Evolutionary conservation across 1,140 invertebrate genomes (phyloP).

Genomic region (Cyphomyrmex costatus): DNA sequence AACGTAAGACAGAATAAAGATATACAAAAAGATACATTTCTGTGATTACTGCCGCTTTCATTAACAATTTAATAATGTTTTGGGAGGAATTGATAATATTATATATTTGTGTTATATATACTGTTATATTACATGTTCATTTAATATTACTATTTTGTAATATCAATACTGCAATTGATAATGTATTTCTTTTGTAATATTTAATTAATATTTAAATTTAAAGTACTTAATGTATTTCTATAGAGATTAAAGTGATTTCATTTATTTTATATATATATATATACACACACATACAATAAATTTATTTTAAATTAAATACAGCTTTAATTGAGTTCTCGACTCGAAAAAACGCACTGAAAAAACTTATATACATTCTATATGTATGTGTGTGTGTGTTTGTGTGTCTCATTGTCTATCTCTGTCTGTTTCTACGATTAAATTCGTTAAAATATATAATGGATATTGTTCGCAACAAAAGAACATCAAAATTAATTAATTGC

Average conservation of each 20-base stretch:
- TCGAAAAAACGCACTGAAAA: neutral
- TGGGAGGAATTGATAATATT: constrained; percentile 13
- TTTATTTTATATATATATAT: neutral
- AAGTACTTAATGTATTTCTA: neutral
- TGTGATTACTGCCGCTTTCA: neutral
- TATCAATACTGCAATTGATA: constrained; percentile 5
- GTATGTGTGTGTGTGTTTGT: too few relatives aligned
- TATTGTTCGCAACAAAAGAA: constrained; percentile 24
- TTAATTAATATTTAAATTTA: constrained; percentile 3
- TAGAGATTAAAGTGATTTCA: neutral
- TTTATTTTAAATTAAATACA: constrained; percentile 23
- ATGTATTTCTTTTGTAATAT: neutral
- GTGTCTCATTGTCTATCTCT: neutral
- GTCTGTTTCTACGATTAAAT: constrained; percentile 12
- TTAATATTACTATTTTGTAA: constrained; percentile 19
- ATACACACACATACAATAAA: neutral
- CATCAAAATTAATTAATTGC: constrained; percentile 25
- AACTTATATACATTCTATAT: too few relatives aligned
- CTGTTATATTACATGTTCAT: neutral
- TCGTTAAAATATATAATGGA: constrained; percentile 30
- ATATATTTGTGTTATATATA: constrained; percentile 8
- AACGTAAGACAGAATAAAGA: neutral
- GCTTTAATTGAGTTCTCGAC: neutral
- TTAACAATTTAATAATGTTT: constrained; percentile 40
- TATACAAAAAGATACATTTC: neutral